Evolutionary conservation across 64 coral and sea anemone species (phyloP), one percentile per base, ranked within the genome.

Genomic region (Stylophora pistillata): DNA sequence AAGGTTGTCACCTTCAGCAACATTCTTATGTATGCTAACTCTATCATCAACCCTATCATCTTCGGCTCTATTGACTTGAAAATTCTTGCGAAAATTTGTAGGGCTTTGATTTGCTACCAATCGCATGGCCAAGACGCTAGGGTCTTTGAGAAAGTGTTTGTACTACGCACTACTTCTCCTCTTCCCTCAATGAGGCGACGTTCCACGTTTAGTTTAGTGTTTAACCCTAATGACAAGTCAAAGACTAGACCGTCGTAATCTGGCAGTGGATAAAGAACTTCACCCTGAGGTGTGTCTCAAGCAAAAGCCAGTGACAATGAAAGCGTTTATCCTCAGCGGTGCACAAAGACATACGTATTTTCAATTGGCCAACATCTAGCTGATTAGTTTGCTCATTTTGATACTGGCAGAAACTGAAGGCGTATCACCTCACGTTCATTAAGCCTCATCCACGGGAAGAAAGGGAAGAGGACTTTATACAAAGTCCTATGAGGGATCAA

Each of bases 11-110:
- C 91, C 4, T 99, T 99, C 74, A 93, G 75, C n/a, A 99, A 90
- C 73, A 94, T 99, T 55, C 4, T 95, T 11, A 90, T 99, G 87
- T 95, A 99, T 70, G 78, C 69, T 12, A 99, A 99, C 85, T 93
- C 90, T 56, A 93, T 91, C 18, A 87, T 99, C 30, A 86, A 99
- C 55, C 97, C 97, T 10, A 90, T 95, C 60, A 95, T 99, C 31
- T 88, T 99, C 58, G 97, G 97, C 10, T 97, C 87, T 20, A 69
- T 84, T 16, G 80, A 84, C 69, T 23, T 33, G 15, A 53, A 70
- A 69, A 21, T 31, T 10, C 21, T 15, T 53, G 9, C 14, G n/a
- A 84, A 34, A 70, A 30, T 9, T 65, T 82, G 78, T 28, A 20
- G 58, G 15, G 23, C 18, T 33, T 83, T 64, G 59, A 14, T 47